Conservation (phyloP, 2,888 invertebrate genomes). For the Oscheius onirici region DNA sequence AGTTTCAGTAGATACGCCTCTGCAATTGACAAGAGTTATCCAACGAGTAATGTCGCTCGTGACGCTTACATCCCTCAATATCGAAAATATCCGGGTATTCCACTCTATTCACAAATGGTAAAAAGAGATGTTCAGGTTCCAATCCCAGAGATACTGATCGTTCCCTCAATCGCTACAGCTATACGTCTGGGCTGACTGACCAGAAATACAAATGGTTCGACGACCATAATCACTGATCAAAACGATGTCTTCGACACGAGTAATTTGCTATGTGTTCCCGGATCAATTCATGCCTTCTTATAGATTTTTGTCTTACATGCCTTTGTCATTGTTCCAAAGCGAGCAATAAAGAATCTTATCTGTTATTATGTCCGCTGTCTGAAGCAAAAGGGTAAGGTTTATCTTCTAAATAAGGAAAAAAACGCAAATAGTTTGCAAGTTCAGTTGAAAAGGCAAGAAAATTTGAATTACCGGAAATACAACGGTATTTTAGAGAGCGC, state of each 20-base stretch:
- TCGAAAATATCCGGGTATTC: slow-evolving; percentile 50
- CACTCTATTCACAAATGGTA: not conserved
- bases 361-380: too few relatives aligned
- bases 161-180: slow-evolving; percentile 56
- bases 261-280: slow-evolving; percentile 22
- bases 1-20: slow-evolving; percentile 22
- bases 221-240: slow-evolving; percentile 47
- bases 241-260: slow-evolving; percentile 28
- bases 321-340: not conserved
- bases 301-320: not conserved
- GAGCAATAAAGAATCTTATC: not conserved
- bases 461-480: too few relatives aligned
- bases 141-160: slow-evolving; percentile 38
- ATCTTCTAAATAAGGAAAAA: too few relatives aligned
- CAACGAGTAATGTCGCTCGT: slow-evolving; percentile 30
- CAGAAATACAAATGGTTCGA: slow-evolving; percentile 60
- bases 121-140: slow-evolving; percentile 33
- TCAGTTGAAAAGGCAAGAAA: too few relatives aligned
- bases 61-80: slow-evolving; percentile 56
- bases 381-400: too few relatives aligned
- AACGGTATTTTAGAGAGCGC: too few relatives aligned
- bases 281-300: slow-evolving; percentile 20
- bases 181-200: slow-evolving; percentile 54
- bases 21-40: slow-evolving; percentile 27
- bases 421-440: too few relatives aligned